These are phyloP conservation scores for Graphium colonna DNA, from an alignment of 2,888 invertebrate species.

Conservation along the genomic window DNA sequence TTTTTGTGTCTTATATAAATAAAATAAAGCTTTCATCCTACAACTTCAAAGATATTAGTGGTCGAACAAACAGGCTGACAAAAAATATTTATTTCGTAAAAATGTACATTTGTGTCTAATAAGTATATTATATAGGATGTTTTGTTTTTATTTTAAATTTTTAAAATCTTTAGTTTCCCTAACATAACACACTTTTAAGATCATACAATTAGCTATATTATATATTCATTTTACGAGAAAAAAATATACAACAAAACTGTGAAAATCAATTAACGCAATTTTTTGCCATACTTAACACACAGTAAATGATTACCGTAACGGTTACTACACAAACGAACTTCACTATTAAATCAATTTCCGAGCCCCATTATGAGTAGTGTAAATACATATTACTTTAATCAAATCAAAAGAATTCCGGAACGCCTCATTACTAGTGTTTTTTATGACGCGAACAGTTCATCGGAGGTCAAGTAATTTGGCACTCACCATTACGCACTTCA, in stretches of 20 bases:
- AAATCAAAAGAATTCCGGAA: constrained; percentile 13
- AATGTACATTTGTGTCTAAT: too few relatives aligned
- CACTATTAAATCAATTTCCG: constrained; percentile 13
- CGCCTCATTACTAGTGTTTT: constrained; percentile 29
- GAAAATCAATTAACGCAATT: neutral
- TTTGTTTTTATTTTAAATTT: too few relatives aligned
- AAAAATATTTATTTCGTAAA: too few relatives aligned
- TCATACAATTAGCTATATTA: too few relatives aligned
- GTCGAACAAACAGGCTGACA: too few relatives aligned
- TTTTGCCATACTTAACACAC: neutral
- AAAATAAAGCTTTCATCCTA: too few relatives aligned
- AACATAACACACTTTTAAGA: too few relatives aligned
- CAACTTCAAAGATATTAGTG: too few relatives aligned
- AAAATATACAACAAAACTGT: neutral
- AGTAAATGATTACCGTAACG: neutral
- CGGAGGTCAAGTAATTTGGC: constrained; percentile 34
- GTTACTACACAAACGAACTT: neutral
- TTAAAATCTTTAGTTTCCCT: too few relatives aligned
- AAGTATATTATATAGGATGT: too few relatives aligned
- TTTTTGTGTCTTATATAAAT: too few relatives aligned
- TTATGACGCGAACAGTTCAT: constrained; percentile 30
- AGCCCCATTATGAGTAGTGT: constrained; percentile 8
- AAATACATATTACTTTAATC: constrained; percentile 15
- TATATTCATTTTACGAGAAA: too few relatives aligned
- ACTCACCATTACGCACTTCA: constrained; percentile 30